These are phyloP conservation scores for Pseudochirops corinnae DNA, from an alignment of 2,797 vertebrate genomes.

Conservation along the genomic window DNA sequence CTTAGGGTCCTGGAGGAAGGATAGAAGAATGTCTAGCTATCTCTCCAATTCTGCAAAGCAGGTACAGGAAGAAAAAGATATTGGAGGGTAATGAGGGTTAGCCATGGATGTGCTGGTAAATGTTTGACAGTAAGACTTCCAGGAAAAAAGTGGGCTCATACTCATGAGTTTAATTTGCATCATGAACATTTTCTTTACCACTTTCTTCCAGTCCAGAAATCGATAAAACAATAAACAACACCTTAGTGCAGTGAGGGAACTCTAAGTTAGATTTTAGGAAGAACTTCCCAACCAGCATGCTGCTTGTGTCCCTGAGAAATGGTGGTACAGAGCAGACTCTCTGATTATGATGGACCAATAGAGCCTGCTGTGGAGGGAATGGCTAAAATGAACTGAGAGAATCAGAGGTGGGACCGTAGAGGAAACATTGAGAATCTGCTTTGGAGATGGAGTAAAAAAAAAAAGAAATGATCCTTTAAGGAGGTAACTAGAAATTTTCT, in stretches of 20 bases:
- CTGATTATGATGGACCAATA: background rate
- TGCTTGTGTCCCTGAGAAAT: background rate
- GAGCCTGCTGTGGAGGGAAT: background rate
- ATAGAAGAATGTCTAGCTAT: background rate
- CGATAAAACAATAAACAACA: background rate
- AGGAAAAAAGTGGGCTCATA: too few species aligned
- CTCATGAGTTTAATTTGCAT: too few species aligned
- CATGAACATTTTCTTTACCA: too few species aligned
- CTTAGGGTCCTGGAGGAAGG: background rate
- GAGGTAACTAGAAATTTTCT: background rate
- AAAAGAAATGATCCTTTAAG: background rate
- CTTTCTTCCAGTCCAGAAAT: too few species aligned
- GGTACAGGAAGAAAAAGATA: conserved; percentile 41
- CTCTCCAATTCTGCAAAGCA: background rate
- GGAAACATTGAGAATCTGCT: conserved; percentile 3
- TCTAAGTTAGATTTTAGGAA: conserved; percentile 19
- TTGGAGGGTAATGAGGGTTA: too few species aligned
- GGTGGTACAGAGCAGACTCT: background rate
- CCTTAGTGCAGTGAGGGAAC: conserved; percentile 8
- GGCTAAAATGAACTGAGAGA: conserved; percentile 29
- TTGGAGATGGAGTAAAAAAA: background rate
- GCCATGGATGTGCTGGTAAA: too few species aligned
- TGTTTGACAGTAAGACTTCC: too few species aligned
- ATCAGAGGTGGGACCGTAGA: background rate
- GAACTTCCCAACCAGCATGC: background rate